phyloP scores from a whole-genome alignment of 2,113 vertebrate genomes.

The Protomyctophum bolini region DNA sequence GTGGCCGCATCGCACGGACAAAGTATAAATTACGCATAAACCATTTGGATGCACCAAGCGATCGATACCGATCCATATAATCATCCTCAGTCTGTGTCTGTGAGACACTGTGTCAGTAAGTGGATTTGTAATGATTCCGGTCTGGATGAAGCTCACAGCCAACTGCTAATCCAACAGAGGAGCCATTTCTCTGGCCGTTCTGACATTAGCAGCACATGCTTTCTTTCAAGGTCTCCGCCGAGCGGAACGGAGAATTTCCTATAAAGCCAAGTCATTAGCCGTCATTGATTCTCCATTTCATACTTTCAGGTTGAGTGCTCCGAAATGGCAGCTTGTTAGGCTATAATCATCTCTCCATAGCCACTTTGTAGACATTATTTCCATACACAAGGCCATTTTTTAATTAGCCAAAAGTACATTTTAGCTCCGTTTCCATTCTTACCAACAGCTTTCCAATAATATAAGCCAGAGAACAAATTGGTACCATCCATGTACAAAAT shows the following conservation, averaged over 20 bases:
- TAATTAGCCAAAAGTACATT: background rate
- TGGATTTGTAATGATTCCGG: constrained; percentile 16
- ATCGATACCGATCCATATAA: constrained; percentile 14
- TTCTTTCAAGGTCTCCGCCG: background rate
- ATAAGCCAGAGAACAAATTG: background rate
- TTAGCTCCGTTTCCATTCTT: background rate
- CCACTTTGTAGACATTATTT: background rate
- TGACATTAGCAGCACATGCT: background rate
- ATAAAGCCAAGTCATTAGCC: background rate
- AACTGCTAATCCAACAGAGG: background rate
- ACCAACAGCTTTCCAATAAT: background rate
- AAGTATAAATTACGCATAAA: background rate
- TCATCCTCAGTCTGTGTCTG: constrained; percentile 11
- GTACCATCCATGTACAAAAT: background rate
- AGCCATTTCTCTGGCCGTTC: background rate
- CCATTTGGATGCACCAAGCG: background rate
- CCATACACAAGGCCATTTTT: background rate
- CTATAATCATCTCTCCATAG: background rate
- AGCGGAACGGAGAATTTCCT: background rate
- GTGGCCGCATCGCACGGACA: background rate
- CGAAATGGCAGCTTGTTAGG: background rate
- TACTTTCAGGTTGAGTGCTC: background rate
- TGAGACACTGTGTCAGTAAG: constrained; percentile 2
- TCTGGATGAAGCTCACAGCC: constrained; percentile 5
- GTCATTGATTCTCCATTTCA: constrained; percentile 6